Evolutionary conservation across 2,888 invertebrate genomes (phyloP).

Genomic region (Camponotus fellah): DNA sequence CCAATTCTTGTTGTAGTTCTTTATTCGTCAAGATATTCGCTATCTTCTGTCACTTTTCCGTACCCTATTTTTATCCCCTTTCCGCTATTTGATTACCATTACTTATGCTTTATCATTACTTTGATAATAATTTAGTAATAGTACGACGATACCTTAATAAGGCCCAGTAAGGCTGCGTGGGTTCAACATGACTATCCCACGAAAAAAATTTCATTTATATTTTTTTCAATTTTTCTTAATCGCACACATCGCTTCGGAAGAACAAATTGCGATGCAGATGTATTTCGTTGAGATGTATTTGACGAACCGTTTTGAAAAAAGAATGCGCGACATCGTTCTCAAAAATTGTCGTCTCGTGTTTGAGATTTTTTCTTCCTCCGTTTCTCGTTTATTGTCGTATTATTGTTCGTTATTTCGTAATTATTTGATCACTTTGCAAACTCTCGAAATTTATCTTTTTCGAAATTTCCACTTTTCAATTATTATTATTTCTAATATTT

Average conservation of each 20-base stretch:
- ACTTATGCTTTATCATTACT: conserved; percentile 78
- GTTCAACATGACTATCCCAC: conserved; percentile 81
- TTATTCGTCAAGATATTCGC: conserved; percentile 11
- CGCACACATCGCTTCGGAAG: conserved; percentile 33
- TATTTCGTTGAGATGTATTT: conserved; percentile 22
- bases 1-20: background rate
- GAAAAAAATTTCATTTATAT: conserved; percentile 66
- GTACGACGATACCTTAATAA: conserved; percentile 86
- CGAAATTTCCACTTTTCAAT: background rate
- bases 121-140: conserved; percentile 83
- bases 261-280: conserved; percentile 13
- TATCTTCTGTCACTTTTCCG: background rate
- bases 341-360: conserved; percentile 46
- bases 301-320: conserved; percentile 24
- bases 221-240: conserved; percentile 20
- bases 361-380: conserved; percentile 38
- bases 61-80: conserved; percentile 36
- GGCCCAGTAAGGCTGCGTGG: conserved; percentile 86
- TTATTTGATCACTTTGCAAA: conserved; percentile 39
- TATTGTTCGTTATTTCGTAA: conserved; percentile 71
- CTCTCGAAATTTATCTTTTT: background rate
- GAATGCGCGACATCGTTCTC: background rate
- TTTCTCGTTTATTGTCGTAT: conserved; percentile 72
- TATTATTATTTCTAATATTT: conserved; percentile 5
- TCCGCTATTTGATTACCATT: conserved; percentile 60